A percentile compares a stretch with the other conserved stretches of the same genome.
These are phyloP conservation scores for Melipona quadrifasciata DNA, from an alignment of 1,140 invertebrate species.

Conservation along the genomic window DNA sequence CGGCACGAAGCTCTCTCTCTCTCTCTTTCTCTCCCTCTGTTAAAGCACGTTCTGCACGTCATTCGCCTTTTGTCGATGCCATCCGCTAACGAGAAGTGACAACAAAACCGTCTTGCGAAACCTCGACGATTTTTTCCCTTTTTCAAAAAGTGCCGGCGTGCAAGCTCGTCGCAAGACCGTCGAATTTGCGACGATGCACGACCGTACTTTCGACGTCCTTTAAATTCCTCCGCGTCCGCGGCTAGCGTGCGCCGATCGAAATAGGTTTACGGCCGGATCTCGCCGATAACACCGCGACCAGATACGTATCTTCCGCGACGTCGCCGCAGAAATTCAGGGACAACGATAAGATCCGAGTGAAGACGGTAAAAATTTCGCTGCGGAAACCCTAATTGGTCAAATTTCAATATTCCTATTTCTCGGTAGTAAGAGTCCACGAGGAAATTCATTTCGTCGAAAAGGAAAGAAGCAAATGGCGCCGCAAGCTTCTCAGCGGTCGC, in stretches of 20 bases:
- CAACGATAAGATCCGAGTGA: no score
- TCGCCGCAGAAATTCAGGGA: no score
- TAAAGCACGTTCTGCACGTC: neutral
- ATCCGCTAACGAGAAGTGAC: slow-evolving; percentile 7
- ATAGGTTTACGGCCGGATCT: slow-evolving; percentile 42
- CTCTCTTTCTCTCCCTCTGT: no score
- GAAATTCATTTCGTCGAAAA: no score
- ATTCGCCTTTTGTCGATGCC: neutral
- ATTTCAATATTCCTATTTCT: no score
- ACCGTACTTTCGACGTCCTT: neutral
- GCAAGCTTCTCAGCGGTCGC: no score
- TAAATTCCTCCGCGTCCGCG: slow-evolving; percentile 8
- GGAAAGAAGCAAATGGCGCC: no score
- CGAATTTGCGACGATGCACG: neutral
- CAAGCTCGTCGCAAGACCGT: neutral
- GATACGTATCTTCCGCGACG: slow-evolving; percentile 20
- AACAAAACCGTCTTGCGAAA: slow-evolving; percentile 15
- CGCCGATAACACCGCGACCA: slow-evolving; percentile 29
- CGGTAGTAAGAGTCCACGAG: no score
- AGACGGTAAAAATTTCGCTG: no score
- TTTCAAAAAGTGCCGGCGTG: neutral
- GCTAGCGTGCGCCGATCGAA: slow-evolving; percentile 26
- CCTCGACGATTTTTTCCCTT: neutral
- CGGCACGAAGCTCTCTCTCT: neutral
- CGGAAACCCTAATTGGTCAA: no score